These are phyloP conservation scores for Zaprionus davidi DNA, from an alignment of 1,140 invertebrate genomes.

Conservation along the genomic window DNA sequence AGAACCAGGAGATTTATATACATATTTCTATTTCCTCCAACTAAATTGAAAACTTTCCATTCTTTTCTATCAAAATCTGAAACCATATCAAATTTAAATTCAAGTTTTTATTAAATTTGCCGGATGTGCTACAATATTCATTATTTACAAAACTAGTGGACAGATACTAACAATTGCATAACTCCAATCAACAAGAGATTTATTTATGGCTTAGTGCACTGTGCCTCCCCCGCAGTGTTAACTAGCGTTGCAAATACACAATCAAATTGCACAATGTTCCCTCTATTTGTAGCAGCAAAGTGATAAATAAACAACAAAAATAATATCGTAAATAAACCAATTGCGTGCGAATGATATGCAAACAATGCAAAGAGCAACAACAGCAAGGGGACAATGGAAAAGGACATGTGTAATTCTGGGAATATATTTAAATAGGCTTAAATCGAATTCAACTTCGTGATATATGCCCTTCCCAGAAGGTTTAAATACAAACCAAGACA, in stretches of 20 bases:
- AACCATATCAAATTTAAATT: background rate
- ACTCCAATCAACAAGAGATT: background rate
- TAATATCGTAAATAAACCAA: conserved; percentile 3
- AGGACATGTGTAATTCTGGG: background rate
- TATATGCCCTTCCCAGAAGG: background rate
- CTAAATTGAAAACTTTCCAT: too few species aligned
- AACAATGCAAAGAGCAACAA: background rate
- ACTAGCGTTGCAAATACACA: background rate
- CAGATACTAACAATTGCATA: background rate
- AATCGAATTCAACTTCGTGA: background rate
- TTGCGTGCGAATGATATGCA: background rate
- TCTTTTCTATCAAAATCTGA: too few species aligned
- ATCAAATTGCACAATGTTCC: background rate
- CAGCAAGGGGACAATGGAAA: background rate
- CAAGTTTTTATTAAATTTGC: background rate
- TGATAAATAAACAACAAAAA: conserved; percentile 9
- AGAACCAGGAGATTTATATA: too few species aligned
- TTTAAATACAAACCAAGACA: background rate
- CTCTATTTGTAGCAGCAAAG: background rate
- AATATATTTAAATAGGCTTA: conserved; percentile 1
- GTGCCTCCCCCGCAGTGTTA: background rate
- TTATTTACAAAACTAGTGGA: background rate
- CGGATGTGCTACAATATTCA: background rate
- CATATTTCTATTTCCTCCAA: too few species aligned
- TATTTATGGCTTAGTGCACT: background rate